phyloP scores from a whole-genome alignment of 2,888 invertebrate genomes.

The Drosophila longiperda region DNA sequence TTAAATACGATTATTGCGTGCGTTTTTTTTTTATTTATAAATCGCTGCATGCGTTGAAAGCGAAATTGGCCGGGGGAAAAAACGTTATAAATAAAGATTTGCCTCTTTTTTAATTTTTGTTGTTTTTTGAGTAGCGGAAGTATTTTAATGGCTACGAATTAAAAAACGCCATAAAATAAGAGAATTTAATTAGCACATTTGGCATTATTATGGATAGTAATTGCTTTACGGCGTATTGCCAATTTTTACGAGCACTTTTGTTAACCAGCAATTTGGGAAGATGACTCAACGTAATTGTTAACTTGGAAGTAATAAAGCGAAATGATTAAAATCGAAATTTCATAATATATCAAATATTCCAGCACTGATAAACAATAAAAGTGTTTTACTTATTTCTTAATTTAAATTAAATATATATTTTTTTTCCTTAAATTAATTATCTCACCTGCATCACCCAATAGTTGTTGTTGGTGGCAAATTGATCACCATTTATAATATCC shows the following conservation, averaged over 20 bases:
- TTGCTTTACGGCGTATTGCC: conserved; percentile 40
- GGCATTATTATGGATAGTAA: conserved; percentile 67
- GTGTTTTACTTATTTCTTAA: background rate
- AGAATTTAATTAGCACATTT: conserved; percentile 66
- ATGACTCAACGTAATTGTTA: conserved; percentile 15
- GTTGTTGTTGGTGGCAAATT: conserved; percentile 85
- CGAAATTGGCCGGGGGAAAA: conserved; percentile 26
- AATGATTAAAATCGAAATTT: conserved; percentile 1
- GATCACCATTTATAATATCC: conserved; percentile 85
- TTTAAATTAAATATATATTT: background rate
- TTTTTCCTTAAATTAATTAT: background rate
- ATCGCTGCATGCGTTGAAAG: conserved; percentile 11
- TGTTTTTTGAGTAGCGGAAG: conserved; percentile 73
- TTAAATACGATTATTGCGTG: too few species aligned
- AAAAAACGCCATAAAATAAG: conserved; percentile 24
- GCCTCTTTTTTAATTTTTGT: background rate
- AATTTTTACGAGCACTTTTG: conserved; percentile 30
- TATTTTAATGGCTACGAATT: conserved; percentile 28
- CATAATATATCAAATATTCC: background rate
- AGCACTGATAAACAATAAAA: background rate
- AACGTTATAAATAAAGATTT: conserved; percentile 9
- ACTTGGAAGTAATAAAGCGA: conserved; percentile 26
- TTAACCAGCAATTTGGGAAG: conserved; percentile 4
- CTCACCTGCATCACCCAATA: conserved; percentile 86
- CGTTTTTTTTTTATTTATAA: conserved; percentile 71